Evolutionary conservation across 2,797 vertebrate genomes (phyloP), one percentile per base, ranked within the genome.

Genomic region (Eulemur coronatus): DNA sequence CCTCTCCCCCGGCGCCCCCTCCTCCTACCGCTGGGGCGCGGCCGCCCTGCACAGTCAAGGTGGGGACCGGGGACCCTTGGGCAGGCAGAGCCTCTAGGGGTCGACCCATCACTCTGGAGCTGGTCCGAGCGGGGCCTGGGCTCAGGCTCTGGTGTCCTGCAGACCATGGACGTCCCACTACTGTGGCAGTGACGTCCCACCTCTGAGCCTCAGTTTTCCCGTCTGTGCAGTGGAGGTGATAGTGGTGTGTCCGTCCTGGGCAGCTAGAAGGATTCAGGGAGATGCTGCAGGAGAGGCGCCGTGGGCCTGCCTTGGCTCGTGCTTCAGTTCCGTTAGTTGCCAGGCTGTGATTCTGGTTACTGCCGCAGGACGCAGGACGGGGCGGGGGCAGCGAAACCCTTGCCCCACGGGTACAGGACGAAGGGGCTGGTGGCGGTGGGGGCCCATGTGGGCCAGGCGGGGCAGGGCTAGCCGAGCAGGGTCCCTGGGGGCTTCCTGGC

Each of bases 11-110:
- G 98, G 98, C 91, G 94, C 50, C 0, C 93, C 99, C n/a, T 98
- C 99, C 50, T 99, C 99, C 98, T 99, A 99, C 97, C 99, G 96
- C 87, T 99, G 99, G 99, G 98, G 98, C 18, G 98, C 99, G 1
- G 99, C 99, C 4, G 95, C 98, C 30, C 99, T 98, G 41, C 98
- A 99, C 84, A 98, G 98, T 94, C 98, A 98, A 99, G 99, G 99
- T 99, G 95, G 93, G 97, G 5, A n/a, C 5, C 7, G 24, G 7
- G 33, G 78, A 15, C 41, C 14, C 55, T 8, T 0, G 5, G 63
- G 30, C 30, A 5, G 50, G n/a, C 52, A 14, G 72, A 28, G 43
- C 3, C 9, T 0, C 0, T 11, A 6, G 24, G 46, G 78, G 5
- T 9, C 2, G 3, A 24, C 28, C 35, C 3, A 1, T 73, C 41